Conservation (phyloP, 2,797 vertebrate genomes). For the Syndactyla subalaris region DNA sequence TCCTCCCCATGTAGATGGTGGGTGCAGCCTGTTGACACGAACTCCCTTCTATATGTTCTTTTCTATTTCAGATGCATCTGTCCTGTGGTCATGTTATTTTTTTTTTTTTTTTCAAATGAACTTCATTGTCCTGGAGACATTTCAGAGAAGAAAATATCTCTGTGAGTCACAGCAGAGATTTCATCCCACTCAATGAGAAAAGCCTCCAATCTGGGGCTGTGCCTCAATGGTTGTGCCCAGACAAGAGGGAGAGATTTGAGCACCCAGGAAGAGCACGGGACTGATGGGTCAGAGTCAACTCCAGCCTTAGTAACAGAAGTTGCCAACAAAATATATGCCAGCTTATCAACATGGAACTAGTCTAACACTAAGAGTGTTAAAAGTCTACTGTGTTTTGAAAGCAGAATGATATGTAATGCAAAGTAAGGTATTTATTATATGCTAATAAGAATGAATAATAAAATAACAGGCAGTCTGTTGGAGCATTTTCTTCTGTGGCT, state of each 20-base stretch:
- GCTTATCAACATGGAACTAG: background rate
- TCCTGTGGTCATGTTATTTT: no score
- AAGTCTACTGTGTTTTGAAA: background rate
- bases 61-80: background rate
- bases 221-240: background rate
- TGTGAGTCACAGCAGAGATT: background rate
- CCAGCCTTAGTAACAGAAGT: background rate
- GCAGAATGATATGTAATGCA: background rate
- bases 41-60: background rate
- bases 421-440: background rate
- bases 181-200: background rate
- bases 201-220: background rate
- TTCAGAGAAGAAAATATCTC: background rate
- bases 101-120: background rate
- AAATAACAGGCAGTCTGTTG: background rate
- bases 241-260: background rate
- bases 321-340: background rate
- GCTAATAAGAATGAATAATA: background rate
- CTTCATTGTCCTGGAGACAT: background rate
- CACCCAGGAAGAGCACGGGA: background rate
- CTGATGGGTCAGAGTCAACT: background rate
- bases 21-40: background rate
- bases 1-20: background rate
- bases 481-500: background rate
- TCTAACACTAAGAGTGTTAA: background rate